Percentiles rank a stretch among this genome's conserved stretches.
phyloP scores from a whole-genome alignment of 2,888 invertebrate species.

The Cataglyphis albicans region DNA sequence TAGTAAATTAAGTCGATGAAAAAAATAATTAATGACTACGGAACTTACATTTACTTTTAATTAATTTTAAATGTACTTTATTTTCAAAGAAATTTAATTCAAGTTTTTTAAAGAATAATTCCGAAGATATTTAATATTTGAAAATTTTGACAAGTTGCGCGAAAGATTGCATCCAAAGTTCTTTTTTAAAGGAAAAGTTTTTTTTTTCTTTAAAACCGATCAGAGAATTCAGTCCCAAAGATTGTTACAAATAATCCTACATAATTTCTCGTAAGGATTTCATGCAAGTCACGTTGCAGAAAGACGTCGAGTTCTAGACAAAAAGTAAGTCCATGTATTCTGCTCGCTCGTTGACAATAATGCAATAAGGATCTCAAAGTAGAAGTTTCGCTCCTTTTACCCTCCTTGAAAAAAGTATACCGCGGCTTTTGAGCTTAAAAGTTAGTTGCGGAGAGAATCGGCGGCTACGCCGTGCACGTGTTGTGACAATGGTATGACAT shows the following conservation, averaged over 20 bases:
- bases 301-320: conserved; percentile 16
- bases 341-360: conserved; percentile 46
- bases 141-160: not conserved
- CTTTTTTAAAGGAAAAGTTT: not conserved
- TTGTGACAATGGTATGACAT: conserved; percentile 22
- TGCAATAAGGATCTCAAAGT: conserved; percentile 20
- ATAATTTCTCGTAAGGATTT: conserved; percentile 6
- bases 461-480: not conserved
- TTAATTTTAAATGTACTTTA: not conserved
- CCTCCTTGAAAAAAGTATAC: conserved; percentile 26
- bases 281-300: conserved; percentile 27
- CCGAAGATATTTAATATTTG: not conserved
- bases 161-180: not conserved
- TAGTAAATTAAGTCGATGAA: not conserved
- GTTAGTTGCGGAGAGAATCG: conserved; percentile 21
- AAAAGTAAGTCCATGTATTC: conserved; percentile 36
- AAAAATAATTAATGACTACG: not conserved
- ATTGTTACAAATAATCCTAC: conserved; percentile 15
- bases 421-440: conserved; percentile 40
- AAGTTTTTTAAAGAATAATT: not conserved
- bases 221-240: not conserved
- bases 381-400: conserved; percentile 27
- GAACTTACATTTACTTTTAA: conserved; percentile 4
- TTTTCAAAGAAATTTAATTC: conserved; percentile 8
- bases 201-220: not conserved